Evolutionary conservation across 2,888 invertebrate species (phyloP).

Genomic region (Cacoxenus indagator): DNA sequence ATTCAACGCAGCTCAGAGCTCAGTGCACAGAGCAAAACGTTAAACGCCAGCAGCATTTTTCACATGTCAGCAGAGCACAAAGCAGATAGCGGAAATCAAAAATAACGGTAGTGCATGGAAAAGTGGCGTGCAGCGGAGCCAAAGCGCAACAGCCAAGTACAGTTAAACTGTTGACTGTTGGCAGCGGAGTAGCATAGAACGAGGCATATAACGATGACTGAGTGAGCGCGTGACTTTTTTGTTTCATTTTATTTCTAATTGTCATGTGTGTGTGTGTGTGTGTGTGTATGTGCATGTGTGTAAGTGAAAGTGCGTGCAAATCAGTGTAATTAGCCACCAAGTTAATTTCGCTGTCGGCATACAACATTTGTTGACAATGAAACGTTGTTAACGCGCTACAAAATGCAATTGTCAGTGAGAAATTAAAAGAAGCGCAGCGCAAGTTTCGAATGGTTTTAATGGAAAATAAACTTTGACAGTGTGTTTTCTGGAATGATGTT

Average conservation of each 20-base stretch:
- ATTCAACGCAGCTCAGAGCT: background rate
- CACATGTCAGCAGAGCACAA: background rate
- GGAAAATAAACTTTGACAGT: too few relatives aligned
- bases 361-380: background rate
- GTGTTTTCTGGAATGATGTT: too few relatives aligned
- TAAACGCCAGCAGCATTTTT: constrained; percentile 14
- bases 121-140: background rate
- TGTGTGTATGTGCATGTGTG: background rate
- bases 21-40: constrained; percentile 1
- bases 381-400: background rate
- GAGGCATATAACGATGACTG: too few relatives aligned
- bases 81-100: background rate
- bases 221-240: too few relatives aligned
- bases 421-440: too few relatives aligned
- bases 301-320: constrained; percentile 31
- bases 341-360: constrained; percentile 43
- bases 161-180: background rate
- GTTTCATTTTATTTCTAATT: background rate
- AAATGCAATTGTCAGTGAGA: background rate
- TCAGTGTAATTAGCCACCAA: constrained; percentile 48
- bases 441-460: too few relatives aligned
- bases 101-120: background rate
- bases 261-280: background rate
- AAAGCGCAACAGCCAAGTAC: background rate
- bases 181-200: too few relatives aligned